phyloP scores from a whole-genome alignment of 2,797 vertebrate genomes.

The Hozukius guyotensis region DNA sequence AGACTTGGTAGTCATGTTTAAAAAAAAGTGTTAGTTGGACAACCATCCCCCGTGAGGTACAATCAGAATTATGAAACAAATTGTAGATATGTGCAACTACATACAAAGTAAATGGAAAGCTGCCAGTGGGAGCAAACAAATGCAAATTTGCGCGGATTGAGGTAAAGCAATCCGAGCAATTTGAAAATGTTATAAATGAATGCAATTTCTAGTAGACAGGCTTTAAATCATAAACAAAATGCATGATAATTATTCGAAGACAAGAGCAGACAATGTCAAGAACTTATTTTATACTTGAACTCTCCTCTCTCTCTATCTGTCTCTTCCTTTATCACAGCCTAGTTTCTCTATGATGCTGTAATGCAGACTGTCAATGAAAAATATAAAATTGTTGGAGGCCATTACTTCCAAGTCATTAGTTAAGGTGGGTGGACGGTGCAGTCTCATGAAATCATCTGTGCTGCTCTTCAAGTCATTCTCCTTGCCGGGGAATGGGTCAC shows the following conservation, averaged over 20 bases:
- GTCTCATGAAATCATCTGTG: constrained; percentile 72
- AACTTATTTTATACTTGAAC: constrained; percentile 21
- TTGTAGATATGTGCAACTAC: background rate
- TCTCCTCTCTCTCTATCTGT: background rate
- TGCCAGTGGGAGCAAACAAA: background rate
- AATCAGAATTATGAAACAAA: background rate
- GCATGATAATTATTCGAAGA: background rate
- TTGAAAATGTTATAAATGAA: background rate
- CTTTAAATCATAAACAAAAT: background rate
- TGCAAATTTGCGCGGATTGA: background rate
- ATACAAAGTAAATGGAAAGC: background rate
- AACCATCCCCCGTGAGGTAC: background rate
- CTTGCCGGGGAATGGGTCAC: constrained; percentile 63
- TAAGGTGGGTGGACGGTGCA: constrained; percentile 69
- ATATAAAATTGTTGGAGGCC: constrained; percentile 71
- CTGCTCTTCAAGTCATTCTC: constrained; percentile 71
- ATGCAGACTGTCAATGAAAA: constrained; percentile 68
- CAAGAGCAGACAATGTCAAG: constrained; percentile 22
- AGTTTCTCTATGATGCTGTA: constrained; percentile 20
- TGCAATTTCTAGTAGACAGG: background rate
- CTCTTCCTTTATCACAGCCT: constrained; percentile 22
- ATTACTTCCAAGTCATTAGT: constrained; percentile 75
- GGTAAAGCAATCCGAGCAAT: background rate
- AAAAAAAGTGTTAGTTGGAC: background rate
- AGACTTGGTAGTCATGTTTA: background rate